phyloP scores from a whole-genome alignment of 2,797 vertebrate species.

The Tragopan temminckii region DNA sequence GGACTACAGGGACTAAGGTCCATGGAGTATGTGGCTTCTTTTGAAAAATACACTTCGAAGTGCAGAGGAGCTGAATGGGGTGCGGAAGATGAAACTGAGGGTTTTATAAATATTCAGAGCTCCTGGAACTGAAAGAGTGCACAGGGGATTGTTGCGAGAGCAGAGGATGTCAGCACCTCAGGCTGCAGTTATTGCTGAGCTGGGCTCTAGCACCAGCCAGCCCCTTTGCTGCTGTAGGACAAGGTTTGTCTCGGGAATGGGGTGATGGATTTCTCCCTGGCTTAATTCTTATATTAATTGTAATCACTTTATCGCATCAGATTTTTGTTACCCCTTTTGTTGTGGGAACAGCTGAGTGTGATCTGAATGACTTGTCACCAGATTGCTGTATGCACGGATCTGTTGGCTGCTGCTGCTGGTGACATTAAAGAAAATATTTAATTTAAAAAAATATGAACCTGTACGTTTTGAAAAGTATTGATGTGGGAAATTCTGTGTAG shows the following conservation, averaged over 20 bases:
- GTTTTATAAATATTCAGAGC: constrained; percentile 64
- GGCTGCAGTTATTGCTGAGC: constrained; percentile 54
- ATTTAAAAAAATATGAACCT: not conserved
- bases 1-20: not conserved
- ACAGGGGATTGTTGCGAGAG: not conserved
- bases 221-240: constrained; percentile 32
- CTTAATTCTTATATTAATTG: constrained; percentile 21
- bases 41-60: constrained; percentile 14
- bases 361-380: not conserved
- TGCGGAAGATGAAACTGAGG: not conserved
- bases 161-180: constrained; percentile 15
- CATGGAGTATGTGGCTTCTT: not conserved
- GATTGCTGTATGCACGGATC: not conserved
- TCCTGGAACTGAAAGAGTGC: not conserved
- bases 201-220: constrained; percentile 29
- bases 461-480: not conserved
- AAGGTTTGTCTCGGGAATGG: constrained; percentile 69
- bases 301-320: not conserved
- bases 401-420: not conserved
- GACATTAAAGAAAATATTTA: not conserved
- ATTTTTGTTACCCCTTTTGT: not conserved
- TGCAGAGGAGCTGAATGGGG: constrained; percentile 13
- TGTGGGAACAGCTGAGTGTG: not conserved
- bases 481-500: not conserved
- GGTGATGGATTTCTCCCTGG: constrained; percentile 26